Conservation (phyloP, 2,888 invertebrate genomes). For the Amphipoea oculea region DNA sequence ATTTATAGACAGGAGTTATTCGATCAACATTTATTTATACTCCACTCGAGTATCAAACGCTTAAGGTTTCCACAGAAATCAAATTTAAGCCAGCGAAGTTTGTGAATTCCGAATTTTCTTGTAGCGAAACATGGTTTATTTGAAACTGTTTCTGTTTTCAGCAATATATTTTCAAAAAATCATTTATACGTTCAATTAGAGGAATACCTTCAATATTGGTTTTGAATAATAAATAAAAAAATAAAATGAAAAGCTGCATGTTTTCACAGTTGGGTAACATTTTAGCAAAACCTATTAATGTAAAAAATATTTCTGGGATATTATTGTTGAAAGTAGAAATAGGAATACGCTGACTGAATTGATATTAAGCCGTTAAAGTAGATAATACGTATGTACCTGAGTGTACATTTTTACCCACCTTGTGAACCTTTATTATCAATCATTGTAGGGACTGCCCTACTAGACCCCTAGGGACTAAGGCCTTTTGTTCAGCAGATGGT, state of each 20-base stretch:
- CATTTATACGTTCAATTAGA: no score
- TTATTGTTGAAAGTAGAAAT: not conserved
- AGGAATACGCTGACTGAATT: not conserved
- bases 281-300: not conserved
- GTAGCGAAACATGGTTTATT: conserved; percentile 20
- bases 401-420: no score
- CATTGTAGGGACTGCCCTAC: not conserved
- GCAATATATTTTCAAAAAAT: not conserved
- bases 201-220: not conserved
- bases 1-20: conserved; percentile 53
- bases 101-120: conserved; percentile 37
- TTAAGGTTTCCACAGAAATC: conserved; percentile 43
- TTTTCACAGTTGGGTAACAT: not conserved
- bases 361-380: not conserved
- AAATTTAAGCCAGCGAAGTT: conserved; percentile 36
- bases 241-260: no score
- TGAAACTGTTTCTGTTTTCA: conserved; percentile 14
- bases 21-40: conserved; percentile 45
- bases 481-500: not conserved
- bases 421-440: not conserved
- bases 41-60: conserved; percentile 38
- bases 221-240: not conserved
- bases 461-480: no score
- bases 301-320: not conserved
- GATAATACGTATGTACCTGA: not conserved